Base-by-base conservation (phyloP, 2,888 invertebrate species). In the Polydrusus cervinus region DNA sequence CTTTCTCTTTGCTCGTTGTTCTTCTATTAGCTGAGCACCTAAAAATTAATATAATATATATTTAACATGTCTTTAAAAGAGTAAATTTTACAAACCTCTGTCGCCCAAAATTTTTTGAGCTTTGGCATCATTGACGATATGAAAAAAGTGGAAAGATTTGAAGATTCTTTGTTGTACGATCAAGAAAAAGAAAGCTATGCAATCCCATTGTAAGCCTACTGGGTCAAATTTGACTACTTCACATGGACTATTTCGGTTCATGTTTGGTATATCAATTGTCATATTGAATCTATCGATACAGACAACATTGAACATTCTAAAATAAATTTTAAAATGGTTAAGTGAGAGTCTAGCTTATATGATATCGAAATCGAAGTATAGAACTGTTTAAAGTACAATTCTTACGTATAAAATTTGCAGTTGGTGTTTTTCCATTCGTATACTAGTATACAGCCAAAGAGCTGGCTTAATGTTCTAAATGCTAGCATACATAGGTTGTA, bases 131-230 rank as follows among this genome's bases (percentile, higher is more conserved):
- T 76, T 74, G 0, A 78, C 71, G 7, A 78, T 65, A 45, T 76
- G 78, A 10, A 74, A 71, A 45, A 76, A 78, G 30, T 78, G 71
- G 20, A 60, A 76, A 9, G 70, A 70, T 30, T 76, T 74, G n/a
- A 78, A 74, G n/a, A 78, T 61, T 11, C 78, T 30, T 14, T 71
- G 72, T 55, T 78, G 78, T 30, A 74, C 18, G 3, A 76, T 72
- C 3, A 78, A 69, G 20, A 75, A 76, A 43, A 65, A 67, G 60
- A 78, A 78, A 40, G 75, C 76, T 3, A 49, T 2, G 43, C 67
- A 65, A 43, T 78, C 78, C 53, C 70, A 78, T 5, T 45, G 65
- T n/a, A 71, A 8, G 2, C 75, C 78, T 43, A 74, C 20, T 9
- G 45, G 11, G 8, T 49, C 25, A 18, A 57, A 18, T 11, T 20